Evolutionary conservation across 2,888 invertebrate species (phyloP).

Genomic region (Muscina levida): DNA sequence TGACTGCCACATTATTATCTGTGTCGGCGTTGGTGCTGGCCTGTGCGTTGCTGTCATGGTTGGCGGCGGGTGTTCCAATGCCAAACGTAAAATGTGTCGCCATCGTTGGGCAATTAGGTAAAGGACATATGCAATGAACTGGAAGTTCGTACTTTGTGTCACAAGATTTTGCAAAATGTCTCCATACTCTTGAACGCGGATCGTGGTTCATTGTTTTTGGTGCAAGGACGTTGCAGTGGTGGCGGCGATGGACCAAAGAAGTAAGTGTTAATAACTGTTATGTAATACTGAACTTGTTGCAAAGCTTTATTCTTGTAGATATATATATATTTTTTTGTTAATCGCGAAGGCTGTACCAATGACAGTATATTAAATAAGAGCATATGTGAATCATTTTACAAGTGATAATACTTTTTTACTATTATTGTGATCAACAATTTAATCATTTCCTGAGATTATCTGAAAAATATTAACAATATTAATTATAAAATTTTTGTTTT

Average conservation of each 20-base stretch:
- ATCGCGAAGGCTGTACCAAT: no score
- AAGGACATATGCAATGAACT: constrained; percentile 98
- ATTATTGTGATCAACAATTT: no score
- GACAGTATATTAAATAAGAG: no score
- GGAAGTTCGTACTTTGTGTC: constrained; percentile 94
- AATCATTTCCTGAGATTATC: no score
- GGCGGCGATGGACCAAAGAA: constrained; percentile 78
- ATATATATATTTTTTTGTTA: no score
- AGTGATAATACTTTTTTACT: no score
- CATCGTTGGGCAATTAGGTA: constrained; percentile 81
- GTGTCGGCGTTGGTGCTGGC: constrained; percentile 9
- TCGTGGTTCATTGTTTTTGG: constrained; percentile 94
- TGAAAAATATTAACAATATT: no score
- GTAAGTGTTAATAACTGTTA: no score
- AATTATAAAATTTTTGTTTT: no score
- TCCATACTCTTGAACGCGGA: constrained; percentile 95
- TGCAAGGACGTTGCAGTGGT: constrained; percentile 85
- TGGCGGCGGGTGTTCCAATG: not conserved
- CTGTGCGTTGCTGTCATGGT: constrained; percentile 14
- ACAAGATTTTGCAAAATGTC: constrained; percentile 97
- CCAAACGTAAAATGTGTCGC: not conserved
- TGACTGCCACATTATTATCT: not conserved
- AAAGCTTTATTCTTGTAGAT: no score
- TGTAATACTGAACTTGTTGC: no score
- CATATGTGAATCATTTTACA: no score